Evolutionary conservation across 2,888 invertebrate genomes (phyloP).

Genomic region (Zygothrica quintamaculata): DNA sequence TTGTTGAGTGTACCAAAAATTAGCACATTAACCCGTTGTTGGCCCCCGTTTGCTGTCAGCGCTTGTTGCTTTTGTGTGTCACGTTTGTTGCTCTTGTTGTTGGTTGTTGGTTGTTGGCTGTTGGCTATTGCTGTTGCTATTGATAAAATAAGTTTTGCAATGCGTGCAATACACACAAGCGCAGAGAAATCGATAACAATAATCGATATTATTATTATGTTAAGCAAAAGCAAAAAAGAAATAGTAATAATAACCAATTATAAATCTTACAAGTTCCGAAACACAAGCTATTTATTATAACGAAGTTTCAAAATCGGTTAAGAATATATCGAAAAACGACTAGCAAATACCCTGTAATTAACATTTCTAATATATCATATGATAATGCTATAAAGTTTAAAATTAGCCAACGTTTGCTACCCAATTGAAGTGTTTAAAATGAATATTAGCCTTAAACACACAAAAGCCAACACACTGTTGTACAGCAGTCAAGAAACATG

Average conservation of each 20-base stretch:
- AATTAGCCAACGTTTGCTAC: no score
- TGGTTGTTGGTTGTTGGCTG: constrained; percentile 22
- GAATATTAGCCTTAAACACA: constrained; percentile 37
- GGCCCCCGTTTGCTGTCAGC: constrained; percentile 36
- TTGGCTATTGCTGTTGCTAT: constrained; percentile 39
- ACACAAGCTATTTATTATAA: constrained; percentile 7
- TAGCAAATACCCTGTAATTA: constrained; percentile 4
- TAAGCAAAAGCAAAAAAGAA: constrained; percentile 34
- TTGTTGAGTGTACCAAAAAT: constrained; percentile 55
- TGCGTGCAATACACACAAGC: constrained; percentile 31
- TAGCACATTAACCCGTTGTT: constrained; percentile 77
- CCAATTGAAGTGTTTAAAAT: not conserved
- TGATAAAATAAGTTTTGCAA: constrained; percentile 73
- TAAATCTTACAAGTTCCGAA: constrained; percentile 37
- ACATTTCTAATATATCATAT: not conserved
- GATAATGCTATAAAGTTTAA: no score
- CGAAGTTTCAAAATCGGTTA: not conserved
- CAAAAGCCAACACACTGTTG: constrained; percentile 33
- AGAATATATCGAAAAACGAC: constrained; percentile 9
- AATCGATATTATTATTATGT: constrained; percentile 51
- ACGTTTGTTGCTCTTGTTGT: constrained; percentile 6
- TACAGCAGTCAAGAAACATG: constrained; percentile 44
- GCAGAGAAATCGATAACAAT: constrained; percentile 57
- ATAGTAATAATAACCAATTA: constrained; percentile 63
- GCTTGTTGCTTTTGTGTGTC: constrained; percentile 11